phyloP scores from a whole-genome alignment of 2,113 vertebrate genomes.

The Blennius ocellaris region DNA sequence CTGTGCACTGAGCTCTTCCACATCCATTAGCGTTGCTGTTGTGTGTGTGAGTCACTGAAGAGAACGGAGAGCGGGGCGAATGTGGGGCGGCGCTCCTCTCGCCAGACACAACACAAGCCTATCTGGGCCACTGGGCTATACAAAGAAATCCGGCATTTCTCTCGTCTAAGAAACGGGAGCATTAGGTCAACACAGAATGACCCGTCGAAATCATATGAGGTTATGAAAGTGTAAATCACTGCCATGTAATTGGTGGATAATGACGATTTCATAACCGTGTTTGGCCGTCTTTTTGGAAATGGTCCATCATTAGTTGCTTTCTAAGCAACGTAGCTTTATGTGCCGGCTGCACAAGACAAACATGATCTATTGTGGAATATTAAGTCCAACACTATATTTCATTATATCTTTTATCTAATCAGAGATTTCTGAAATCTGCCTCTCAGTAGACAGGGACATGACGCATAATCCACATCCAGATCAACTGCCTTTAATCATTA shows the following conservation, averaged over 20 bases:
- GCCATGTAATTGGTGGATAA: background rate
- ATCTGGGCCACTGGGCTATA: conserved; percentile 55
- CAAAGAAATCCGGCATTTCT: background rate
- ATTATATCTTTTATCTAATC: no score
- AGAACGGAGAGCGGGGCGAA: conserved; percentile 37
- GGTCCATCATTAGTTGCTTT: background rate
- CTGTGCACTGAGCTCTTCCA: conserved; percentile 2
- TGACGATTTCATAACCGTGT: no score
- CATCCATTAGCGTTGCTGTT: conserved; percentile 34
- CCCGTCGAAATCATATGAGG: conserved; percentile 5
- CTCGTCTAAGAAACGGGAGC: background rate
- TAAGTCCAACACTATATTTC: no score
- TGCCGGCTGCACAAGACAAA: no score
- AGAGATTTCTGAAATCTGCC: no score
- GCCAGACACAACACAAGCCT: conserved; percentile 43
- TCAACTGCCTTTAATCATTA: no score
- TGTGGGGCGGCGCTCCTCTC: conserved; percentile 43
- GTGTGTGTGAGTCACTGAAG: conserved; percentile 29
- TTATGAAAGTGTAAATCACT: conserved; percentile 9
- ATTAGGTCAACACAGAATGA: background rate
- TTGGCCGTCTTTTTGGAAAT: background rate
- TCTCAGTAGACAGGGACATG: no score
- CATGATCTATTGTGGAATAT: no score
- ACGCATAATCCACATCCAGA: no score
- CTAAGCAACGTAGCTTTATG: no score